Percentiles rank a stretch among this genome's conserved stretches.
These are phyloP conservation scores for Stomatorhinus walkeri DNA, from an alignment of 2,797 vertebrate genomes.

Conservation along the genomic window DNA sequence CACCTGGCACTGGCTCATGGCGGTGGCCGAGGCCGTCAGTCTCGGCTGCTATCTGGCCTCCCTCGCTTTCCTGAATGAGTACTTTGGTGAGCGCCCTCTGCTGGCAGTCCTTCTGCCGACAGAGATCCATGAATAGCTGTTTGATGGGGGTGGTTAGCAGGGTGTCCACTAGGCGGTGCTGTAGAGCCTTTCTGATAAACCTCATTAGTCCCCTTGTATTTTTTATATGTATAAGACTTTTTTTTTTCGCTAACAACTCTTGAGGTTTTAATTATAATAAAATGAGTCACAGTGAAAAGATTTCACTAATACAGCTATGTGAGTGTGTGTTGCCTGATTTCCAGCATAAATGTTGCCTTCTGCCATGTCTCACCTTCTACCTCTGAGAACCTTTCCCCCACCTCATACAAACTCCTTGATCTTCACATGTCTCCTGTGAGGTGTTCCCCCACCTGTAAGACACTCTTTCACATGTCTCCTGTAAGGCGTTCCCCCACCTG, in stretches of 20 bases:
- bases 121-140: background rate
- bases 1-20: slow-evolving; percentile 98
- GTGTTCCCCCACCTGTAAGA: background rate
- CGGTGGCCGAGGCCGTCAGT: slow-evolving; percentile 87
- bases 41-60: slow-evolving; percentile 90
- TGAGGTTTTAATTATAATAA: background rate
- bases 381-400: background rate
- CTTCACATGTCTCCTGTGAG: no score
- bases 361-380: background rate
- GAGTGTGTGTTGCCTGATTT: background rate
- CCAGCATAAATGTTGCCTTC: background rate
- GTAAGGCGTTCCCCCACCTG: background rate
- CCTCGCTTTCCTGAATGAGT: slow-evolving; percentile 91
- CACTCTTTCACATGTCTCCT: background rate
- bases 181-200: background rate
- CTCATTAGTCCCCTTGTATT: background rate
- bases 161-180: background rate
- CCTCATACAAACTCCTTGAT: background rate
- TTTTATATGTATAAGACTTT: background rate
- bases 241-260: background rate
- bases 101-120: background rate
- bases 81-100: slow-evolving; percentile 77
- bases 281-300: background rate
- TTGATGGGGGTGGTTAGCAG: background rate
- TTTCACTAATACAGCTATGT: background rate